phyloP scores from a whole-genome alignment of 2,888 invertebrate genomes.

The Erebia ligea region DNA sequence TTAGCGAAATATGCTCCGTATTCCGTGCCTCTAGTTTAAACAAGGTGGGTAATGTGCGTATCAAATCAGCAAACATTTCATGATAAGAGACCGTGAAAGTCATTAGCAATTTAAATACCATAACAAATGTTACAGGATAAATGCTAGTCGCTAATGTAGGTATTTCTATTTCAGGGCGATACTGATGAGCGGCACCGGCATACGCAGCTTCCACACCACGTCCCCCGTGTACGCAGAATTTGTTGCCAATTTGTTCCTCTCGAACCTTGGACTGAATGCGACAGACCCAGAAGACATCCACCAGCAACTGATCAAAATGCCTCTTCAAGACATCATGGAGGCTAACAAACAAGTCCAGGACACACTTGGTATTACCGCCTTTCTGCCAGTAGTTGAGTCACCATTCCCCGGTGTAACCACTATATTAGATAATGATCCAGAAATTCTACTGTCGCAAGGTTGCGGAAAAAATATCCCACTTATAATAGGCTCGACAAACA shows the following conservation, averaged over 20 bases:
- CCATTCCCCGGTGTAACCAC: constrained; percentile 57
- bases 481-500: constrained; percentile 63
- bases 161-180: constrained; percentile 58
- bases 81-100: constrained; percentile 7
- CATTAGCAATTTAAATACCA: neutral
- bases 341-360: constrained; percentile 59
- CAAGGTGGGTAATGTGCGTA: neutral
- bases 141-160: neutral
- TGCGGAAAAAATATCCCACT: constrained; percentile 62
- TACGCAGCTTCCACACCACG: constrained; percentile 56
- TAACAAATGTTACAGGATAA: neutral
- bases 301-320: constrained; percentile 54
- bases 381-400: constrained; percentile 67
- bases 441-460: constrained; percentile 56
- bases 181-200: constrained; percentile 66
- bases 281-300: constrained; percentile 60
- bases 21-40: neutral
- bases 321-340: constrained; percentile 57
- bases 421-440: constrained; percentile 66
- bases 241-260: constrained; percentile 54
- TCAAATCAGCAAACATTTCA: neutral
- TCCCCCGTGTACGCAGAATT: constrained; percentile 59
- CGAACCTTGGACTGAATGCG: constrained; percentile 69
- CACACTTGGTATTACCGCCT: constrained; percentile 56
- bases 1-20: too few relatives aligned